Percentiles rank a stretch among this genome's conserved stretches.
These are phyloP conservation scores for Adelges cooleyi DNA, from an alignment of 1,140 invertebrate species.

Conservation along the genomic window DNA sequence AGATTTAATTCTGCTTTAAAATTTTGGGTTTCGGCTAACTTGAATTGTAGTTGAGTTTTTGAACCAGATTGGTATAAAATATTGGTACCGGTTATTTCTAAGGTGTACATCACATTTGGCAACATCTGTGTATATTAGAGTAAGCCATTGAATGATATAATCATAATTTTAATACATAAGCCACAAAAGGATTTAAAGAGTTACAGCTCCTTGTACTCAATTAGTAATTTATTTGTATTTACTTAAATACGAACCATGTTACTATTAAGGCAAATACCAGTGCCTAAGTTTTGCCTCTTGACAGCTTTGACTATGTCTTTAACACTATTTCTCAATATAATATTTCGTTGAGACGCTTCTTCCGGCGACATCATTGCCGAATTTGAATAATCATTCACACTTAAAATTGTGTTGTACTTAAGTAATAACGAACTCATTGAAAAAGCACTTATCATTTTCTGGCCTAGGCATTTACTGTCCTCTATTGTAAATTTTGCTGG, in stretches of 20 bases:
- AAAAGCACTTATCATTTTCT: background rate
- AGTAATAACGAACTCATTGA: background rate
- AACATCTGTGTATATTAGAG: conserved; percentile 11
- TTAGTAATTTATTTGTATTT: no score
- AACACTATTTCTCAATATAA: conserved; percentile 1
- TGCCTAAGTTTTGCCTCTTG: background rate
- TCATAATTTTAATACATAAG: no score
- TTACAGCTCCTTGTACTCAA: no score
- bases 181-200: no score
- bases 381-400: background rate
- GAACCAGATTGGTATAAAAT: background rate
- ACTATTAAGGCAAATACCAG: background rate
- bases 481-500: no score
- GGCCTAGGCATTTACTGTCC: background rate
- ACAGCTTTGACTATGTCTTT: background rate
- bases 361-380: background rate
- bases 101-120: background rate
- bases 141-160: no score
- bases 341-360: background rate
- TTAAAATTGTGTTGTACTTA: background rate
- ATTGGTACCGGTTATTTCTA: conserved; percentile 10
- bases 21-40: background rate
- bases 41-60: conserved; percentile 8
- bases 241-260: no score
- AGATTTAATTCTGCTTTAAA: background rate